Base-by-base conservation (phyloP, 64 coral and sea anemone species). In the Dendrophyllia cribrosa region DNA sequence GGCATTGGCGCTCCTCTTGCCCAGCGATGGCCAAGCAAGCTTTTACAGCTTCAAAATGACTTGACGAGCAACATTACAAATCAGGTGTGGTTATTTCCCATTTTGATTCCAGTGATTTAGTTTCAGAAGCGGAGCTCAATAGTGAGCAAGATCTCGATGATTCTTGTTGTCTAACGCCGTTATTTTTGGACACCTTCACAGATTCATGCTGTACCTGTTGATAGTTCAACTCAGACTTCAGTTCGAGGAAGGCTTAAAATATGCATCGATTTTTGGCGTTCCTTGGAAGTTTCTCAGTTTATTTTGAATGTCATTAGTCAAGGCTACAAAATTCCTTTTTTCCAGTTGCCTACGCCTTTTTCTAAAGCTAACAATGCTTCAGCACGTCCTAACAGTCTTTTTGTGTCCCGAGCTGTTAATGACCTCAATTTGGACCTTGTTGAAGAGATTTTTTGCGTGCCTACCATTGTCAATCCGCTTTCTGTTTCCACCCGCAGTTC, bases 241-340 rank as follows among this genome's bases (percentile, higher is more conserved):
- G 73, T 76, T 51, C 34, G 73, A 23, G 73, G 23, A 47, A 76
- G 73, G 16, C 17, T 76, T 15, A 47, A 15, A 12, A 76, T n/a
- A 23, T 76, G 34, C 25, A 46, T 76, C 13, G 78, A 81, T 45
- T 83, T 83, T 63, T 83, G 79, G 63, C 26, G 63, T 17, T 65
- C 79, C 19, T 64, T 65, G 16, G 58, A 67, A 61, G 79, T 67
- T 64, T 83, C 58, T 0, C 11, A 67, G 26, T 83, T 83, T 64
- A 83, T 83, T 21, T 48, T 83, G 21, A 51, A 83, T 49, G 63
- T 64, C 46, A 83, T 64, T 67, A 21, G 1, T 61, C 24, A 64
- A 46, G 79, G 59, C 6, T 83, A 83, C 3, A 61, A 83, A 67
- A 64, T 83, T 83, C 79, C 79, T 64, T 83, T 83, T 15, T 48